Conservation (phyloP, 2,888 invertebrate species). For the Oeneis ivallda region DNA sequence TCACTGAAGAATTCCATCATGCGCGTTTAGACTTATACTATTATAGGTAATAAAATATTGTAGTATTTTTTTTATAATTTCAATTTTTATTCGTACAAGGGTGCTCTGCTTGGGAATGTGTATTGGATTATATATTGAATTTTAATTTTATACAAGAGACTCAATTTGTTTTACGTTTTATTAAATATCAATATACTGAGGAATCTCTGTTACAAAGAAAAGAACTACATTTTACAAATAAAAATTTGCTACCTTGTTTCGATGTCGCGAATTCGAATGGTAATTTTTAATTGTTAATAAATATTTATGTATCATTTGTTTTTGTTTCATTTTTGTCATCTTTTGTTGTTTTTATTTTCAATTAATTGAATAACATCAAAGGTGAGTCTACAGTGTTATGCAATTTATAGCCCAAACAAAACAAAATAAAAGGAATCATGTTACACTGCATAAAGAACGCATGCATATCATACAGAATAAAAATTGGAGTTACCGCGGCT, state of each 20-base stretch:
- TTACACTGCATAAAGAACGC: conserved; percentile 31
- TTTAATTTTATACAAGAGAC: conserved; percentile 45
- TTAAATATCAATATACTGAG: conserved; percentile 39
- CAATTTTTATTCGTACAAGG: conserved; percentile 60
- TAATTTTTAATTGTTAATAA: conserved; percentile 78
- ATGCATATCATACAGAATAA: conserved; percentile 28
- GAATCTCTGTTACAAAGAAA: conserved; percentile 64
- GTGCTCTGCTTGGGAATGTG: conserved; percentile 67
- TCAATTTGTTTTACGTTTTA: conserved; percentile 39
- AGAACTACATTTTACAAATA: conserved; percentile 23
- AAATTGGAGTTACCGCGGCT: conserved; percentile 48
- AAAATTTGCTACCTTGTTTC: conserved; percentile 54
- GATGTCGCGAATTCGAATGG: conserved; percentile 60
- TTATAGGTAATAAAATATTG: conserved; percentile 60
- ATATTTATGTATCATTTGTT: conserved; percentile 75
- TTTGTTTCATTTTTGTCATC: conserved; percentile 66
- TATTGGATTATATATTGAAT: conserved; percentile 55
- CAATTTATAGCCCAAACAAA: conserved; percentile 69
- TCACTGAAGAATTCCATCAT: neutral
- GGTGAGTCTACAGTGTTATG: conserved; percentile 77
- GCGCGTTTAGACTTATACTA: conserved; percentile 24
- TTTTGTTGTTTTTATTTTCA: conserved; percentile 34
- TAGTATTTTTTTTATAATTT: conserved; percentile 69
- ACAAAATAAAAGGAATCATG: neutral
- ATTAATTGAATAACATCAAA: conserved; percentile 31